Percentiles rank a stretch among this genome's conserved stretches.
These are phyloP conservation scores for Mesaphorura yosii DNA, from an alignment of 1,140 invertebrate species.

Conservation along the genomic window DNA sequence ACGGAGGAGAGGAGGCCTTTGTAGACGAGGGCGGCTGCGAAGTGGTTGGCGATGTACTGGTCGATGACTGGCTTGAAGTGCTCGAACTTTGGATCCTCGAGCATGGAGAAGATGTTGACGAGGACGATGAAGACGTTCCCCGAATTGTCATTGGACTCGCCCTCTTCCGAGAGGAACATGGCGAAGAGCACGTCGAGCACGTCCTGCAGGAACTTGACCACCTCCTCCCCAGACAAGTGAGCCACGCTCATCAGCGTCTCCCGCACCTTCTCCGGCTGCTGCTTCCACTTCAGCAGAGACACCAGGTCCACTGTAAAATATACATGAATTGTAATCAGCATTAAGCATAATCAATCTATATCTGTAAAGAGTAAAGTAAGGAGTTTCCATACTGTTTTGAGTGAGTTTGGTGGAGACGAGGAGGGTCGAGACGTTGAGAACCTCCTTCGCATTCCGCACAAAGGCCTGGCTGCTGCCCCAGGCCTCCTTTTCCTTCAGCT, in stretches of 20 bases:
- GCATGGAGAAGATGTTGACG: conserved; percentile 70
- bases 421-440: conserved; percentile 65
- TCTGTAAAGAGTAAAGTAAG: conserved; percentile 4
- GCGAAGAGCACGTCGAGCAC: conserved; percentile 88
- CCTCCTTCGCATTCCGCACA: conserved; percentile 68
- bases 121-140: conserved; percentile 64
- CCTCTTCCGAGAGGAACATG: conserved; percentile 87
- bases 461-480: conserved; percentile 44
- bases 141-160: conserved; percentile 62
- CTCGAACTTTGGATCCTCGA: conserved; percentile 86
- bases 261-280: conserved; percentile 47
- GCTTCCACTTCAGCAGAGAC: conserved; percentile 79
- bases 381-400: conserved; percentile 59
- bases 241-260: conserved; percentile 64
- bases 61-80: conserved; percentile 92
- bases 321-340: conserved; percentile 9
- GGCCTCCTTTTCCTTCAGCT: too few species aligned
- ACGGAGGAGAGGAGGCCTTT: conserved; percentile 79
- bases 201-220: conserved; percentile 94
- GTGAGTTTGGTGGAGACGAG: conserved; percentile 90
- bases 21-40: conserved; percentile 88
- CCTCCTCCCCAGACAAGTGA: conserved; percentile 70
- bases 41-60: conserved; percentile 87
- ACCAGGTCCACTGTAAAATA: conserved; percentile 62
- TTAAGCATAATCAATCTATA: conserved; percentile 14